These are phyloP conservation scores for Orthonyx spaldingii DNA, from an alignment of 2,113 vertebrate species.

Conservation along the genomic window DNA sequence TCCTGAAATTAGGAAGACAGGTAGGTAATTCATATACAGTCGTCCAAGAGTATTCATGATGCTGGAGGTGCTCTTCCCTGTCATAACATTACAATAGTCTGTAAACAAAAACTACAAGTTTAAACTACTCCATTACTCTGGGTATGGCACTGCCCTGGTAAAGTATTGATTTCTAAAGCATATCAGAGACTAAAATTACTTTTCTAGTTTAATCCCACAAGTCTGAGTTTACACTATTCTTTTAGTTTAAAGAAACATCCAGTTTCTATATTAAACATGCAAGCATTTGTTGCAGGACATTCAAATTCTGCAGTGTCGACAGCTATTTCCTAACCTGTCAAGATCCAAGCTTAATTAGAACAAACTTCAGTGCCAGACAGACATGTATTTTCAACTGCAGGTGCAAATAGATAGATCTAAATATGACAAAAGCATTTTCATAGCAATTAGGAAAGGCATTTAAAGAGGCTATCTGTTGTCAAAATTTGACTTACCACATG, in stretches of 20 bases:
- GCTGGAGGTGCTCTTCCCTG: neutral
- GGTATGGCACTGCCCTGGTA: neutral
- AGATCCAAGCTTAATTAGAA: neutral
- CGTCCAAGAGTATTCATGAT: accelerated
- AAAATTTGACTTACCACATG: slow-evolving; percentile 85
- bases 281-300: neutral
- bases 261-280: neutral
- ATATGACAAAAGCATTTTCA: neutral
- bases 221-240: accelerated
- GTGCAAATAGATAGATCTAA: neutral
- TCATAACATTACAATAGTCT: neutral
- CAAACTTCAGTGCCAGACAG: neutral
- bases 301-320: neutral
- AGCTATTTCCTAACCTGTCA: neutral
- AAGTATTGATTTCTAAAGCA: neutral
- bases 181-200: neutral
- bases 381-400: neutral
- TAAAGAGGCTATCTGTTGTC: neutral
- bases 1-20: slow-evolving; percentile 76
- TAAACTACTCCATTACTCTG: neutral
- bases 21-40: neutral
- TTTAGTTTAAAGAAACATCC: neutral
- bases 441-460: neutral
- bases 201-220: neutral
- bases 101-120: neutral